These are phyloP conservation scores for Hedya salicella DNA, from an alignment of 2,888 invertebrate genomes.

Conservation along the genomic window DNA sequence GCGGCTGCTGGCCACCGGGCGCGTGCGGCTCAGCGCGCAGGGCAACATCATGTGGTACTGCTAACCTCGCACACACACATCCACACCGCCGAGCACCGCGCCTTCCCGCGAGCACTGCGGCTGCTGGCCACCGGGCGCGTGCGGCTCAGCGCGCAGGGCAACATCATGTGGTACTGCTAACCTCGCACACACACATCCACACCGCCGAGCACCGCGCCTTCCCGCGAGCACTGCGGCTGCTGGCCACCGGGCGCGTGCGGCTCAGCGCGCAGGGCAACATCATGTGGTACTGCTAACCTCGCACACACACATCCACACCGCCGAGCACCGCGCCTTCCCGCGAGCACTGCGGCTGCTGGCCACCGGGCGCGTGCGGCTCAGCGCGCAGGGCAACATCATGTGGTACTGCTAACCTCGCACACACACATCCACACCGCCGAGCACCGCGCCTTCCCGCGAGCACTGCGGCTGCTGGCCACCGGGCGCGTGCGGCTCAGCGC, in stretches of 20 bases:
- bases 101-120: slow-evolving; percentile 93
- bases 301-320: slow-evolving; percentile 90
- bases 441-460: slow-evolving; percentile 93
- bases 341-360: slow-evolving; percentile 91
- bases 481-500: slow-evolving; percentile 84
- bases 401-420: slow-evolving; percentile 51
- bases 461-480: slow-evolving; percentile 90
- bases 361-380: slow-evolving; percentile 85
- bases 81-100: slow-evolving; percentile 92
- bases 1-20: slow-evolving; percentile 88
- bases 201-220: slow-evolving; percentile 93
- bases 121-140: slow-evolving; percentile 88
- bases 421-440: slow-evolving; percentile 92
- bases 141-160: slow-evolving; percentile 80
- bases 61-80: slow-evolving; percentile 85
- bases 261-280: slow-evolving; percentile 79
- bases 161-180: slow-evolving; percentile 53
- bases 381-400: slow-evolving; percentile 71
- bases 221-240: slow-evolving; percentile 91
- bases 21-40: slow-evolving; percentile 83
- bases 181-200: slow-evolving; percentile 90
- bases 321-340: slow-evolving; percentile 95
- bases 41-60: slow-evolving; percentile 64
- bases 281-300: slow-evolving; percentile 51
- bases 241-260: slow-evolving; percentile 87